These are phyloP conservation scores for Caenorhabditis angaria DNA, from an alignment of 2,888 invertebrate species.

Conservation along the genomic window DNA sequence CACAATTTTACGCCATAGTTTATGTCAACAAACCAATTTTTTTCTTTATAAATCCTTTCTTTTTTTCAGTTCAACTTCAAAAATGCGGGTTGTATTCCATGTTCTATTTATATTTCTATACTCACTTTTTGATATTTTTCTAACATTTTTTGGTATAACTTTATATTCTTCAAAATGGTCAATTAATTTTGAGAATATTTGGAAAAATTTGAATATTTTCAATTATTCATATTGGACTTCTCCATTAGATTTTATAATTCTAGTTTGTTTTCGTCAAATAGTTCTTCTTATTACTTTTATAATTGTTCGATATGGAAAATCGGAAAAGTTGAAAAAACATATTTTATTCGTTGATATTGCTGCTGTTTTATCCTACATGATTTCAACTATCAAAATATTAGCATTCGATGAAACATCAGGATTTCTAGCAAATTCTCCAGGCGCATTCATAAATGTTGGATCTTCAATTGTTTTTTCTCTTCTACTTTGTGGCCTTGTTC, in stretches of 20 bases:
- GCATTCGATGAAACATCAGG: slow-evolving; percentile 27
- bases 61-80: slow-evolving; percentile 1
- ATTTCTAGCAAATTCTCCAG: slow-evolving; percentile 19
- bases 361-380: slow-evolving; percentile 26
- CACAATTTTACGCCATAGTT: neutral
- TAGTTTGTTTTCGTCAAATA: slow-evolving; percentile 27
- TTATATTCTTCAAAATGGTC: slow-evolving; percentile 23
- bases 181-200: slow-evolving; percentile 11
- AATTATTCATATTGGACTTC: slow-evolving; percentile 29
- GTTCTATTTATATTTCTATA: slow-evolving; percentile 10
- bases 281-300: slow-evolving; percentile 22
- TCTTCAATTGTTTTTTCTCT: slow-evolving; percentile 21
- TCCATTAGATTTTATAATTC: slow-evolving; percentile 26
- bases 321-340: slow-evolving; percentile 12
- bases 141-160: slow-evolving; percentile 17
- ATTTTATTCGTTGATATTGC: slow-evolving; percentile 14
- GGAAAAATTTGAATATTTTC: slow-evolving; percentile 17
- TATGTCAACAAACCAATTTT: neutral
- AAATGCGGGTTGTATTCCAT: slow-evolving; percentile 18
- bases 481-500: slow-evolving; percentile 14
- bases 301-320: slow-evolving; percentile 17
- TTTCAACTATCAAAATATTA: slow-evolving; percentile 23
- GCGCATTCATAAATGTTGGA: slow-evolving; percentile 21
- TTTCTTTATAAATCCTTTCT: neutral
- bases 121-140: slow-evolving; percentile 18